Conservation (phyloP, 2,888 invertebrate genomes). For the Ophion ellenae region DNA sequence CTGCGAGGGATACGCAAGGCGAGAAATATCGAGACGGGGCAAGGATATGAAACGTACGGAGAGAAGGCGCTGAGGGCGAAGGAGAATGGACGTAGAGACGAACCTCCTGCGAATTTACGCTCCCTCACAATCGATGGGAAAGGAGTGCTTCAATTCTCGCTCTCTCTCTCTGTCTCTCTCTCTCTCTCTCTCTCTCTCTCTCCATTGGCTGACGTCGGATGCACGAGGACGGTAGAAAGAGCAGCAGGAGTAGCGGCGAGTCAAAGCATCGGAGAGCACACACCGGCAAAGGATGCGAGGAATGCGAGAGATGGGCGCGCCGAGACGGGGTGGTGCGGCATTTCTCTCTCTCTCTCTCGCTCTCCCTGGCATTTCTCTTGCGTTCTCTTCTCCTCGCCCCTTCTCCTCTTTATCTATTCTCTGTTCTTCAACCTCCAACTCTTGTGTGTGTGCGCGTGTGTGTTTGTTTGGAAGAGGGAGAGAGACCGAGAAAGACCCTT, state of each 20-base stretch:
- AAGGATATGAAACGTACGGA: too few species aligned
- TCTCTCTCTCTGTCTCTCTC: slow-evolving; percentile 31
- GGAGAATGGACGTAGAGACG: too few species aligned
- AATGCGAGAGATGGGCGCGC: slow-evolving; percentile 80
- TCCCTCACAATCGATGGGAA: slow-evolving; percentile 47
- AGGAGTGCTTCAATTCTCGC: slow-evolving; percentile 40
- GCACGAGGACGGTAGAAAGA: background rate
- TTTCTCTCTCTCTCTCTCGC: slow-evolving; percentile 44
- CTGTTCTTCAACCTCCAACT: slow-evolving; percentile 11
- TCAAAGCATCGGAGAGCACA: slow-evolving; percentile 77
- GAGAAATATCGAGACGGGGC: too few species aligned
- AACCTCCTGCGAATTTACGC: slow-evolving; percentile 30
- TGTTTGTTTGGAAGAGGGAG: too few species aligned
- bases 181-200: slow-evolving; percentile 39
- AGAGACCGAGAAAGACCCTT: background rate
- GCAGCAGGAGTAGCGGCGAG: slow-evolving; percentile 72
- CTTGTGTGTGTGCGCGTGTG: background rate
- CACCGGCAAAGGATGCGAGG: slow-evolving; percentile 79
- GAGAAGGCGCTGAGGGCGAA: too few species aligned
- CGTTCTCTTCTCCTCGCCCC: slow-evolving; percentile 36
- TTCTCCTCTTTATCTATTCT: slow-evolving; percentile 1
- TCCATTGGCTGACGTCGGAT: slow-evolving; percentile 11
- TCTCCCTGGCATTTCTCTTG: slow-evolving; percentile 11
- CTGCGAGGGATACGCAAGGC: too few species aligned
- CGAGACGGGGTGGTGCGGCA: slow-evolving; percentile 72